Evolutionary conservation across 2,888 invertebrate species (phyloP), one percentile per base, ranked within the genome.

Genomic region (Hecatera dysodea): DNA sequence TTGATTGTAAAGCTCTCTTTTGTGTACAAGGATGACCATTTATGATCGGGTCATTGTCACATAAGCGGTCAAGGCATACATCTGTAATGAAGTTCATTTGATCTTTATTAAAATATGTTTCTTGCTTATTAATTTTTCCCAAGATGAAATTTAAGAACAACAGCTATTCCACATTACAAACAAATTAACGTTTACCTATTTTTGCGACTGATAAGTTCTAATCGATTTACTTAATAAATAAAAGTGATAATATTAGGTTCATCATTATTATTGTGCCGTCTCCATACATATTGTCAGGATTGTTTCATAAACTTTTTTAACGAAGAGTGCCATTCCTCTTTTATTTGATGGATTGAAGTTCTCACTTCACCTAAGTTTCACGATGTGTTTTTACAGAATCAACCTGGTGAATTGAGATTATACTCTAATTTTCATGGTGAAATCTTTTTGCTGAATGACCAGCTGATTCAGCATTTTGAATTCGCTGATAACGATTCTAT

Each of bases 31-130:
- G 46, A 50, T 61, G 29, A 52, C 12, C 44, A n/a, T 59, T 24
- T 33, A 48, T 1, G 27, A 3, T 33, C n/a, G 19, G 67, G 59
- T 78, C 75, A 75, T 74, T 78, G 80, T 50, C 73, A 44, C 36
- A 12, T 39, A 48, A 46, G 44, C 15, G 63, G 81, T 76, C 81
- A 79, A 80, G 70, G 78, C 39, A 17, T 56, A 57, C 36, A 78
- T 64, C 7, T 70, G 36, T 57, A 29, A 64, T 67, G 39, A 67
- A 22, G 48, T 61, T 36, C 12, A 44, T 39, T 29, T 2, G 11
- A 53, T 50, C 4, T 62, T 60, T 42, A 55, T 36, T 59, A 22
- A n/a, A 39, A 42, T 0, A 36, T 36, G 46, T 24, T 27, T 57
- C n/a, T 72, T 62, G 27, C 46, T 74, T 22, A 42, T 39, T 12